A percentile compares a stretch with the other conserved stretches of the same genome.
Conservation (phyloP, 2,797 vertebrate species). For the Apodemus agrarius region DNA sequence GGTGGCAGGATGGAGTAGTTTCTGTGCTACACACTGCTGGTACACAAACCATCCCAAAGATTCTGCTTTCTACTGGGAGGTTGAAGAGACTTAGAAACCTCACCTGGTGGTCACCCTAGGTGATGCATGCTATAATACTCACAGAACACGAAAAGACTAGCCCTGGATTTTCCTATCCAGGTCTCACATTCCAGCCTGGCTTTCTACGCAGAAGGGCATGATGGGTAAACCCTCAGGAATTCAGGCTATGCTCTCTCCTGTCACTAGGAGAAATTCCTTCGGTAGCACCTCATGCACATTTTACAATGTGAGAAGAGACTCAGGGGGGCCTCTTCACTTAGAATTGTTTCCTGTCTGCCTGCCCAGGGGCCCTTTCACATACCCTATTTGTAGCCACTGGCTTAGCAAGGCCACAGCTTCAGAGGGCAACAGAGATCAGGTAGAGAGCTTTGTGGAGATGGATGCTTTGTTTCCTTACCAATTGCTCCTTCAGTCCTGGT, state of each 20-base stretch:
- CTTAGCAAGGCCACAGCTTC: neutral
- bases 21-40: neutral
- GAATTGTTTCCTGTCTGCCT: neutral
- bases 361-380: rapidly evolving
- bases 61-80: neutral
- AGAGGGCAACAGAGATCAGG: neutral
- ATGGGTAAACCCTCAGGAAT: neutral
- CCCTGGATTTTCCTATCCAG: neutral
- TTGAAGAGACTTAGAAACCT: neutral
- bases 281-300: neutral
- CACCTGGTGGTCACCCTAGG: no score
- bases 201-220: neutral
- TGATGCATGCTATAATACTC: neutral
- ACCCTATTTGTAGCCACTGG: neutral
- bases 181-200: rapidly evolving
- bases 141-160: neutral
- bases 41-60: neutral
- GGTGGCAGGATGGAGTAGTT: neutral
- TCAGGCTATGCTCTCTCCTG: neutral
- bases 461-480: neutral
- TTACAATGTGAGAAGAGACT: neutral
- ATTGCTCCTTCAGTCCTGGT: neutral
- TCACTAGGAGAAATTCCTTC: neutral
- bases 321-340: neutral
- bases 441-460: neutral